Conservation (phyloP, 2,888 invertebrate species). For the Drosophila rubida region DNA sequence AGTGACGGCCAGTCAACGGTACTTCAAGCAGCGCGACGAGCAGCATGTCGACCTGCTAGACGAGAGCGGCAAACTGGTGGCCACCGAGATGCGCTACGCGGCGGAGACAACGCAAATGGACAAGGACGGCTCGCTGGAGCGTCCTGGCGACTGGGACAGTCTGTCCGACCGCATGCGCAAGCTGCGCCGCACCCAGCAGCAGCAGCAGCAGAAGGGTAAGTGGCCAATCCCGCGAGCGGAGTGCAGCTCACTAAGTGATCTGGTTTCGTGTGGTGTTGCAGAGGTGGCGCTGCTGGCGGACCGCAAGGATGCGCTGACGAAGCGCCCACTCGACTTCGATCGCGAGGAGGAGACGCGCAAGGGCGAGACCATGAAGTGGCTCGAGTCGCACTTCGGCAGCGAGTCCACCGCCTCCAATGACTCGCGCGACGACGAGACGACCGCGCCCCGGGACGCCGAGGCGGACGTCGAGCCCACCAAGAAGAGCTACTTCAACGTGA, state of each 20-base stretch:
- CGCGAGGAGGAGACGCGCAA: constrained; percentile 95
- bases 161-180: constrained; percentile 91
- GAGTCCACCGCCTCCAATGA: constrained; percentile 91
- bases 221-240: neutral
- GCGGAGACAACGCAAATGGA: constrained; percentile 93
- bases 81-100: constrained; percentile 92
- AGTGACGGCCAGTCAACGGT: constrained; percentile 87
- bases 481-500: constrained; percentile 91
- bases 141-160: constrained; percentile 91
- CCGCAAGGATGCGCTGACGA: constrained; percentile 92
- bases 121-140: constrained; percentile 88
- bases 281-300: constrained; percentile 86
- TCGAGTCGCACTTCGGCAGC: constrained; percentile 95
- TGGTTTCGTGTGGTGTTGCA: constrained; percentile 33
- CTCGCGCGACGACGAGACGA: constrained; percentile 84
- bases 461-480: constrained; percentile 87
- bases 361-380: constrained; percentile 95
- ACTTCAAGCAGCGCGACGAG: constrained; percentile 91
- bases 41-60: constrained; percentile 93
- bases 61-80: constrained; percentile 92
- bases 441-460: constrained; percentile 73
- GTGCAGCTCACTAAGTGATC: neutral
- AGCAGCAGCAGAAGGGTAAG: constrained; percentile 86
- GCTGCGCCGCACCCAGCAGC: constrained; percentile 86
- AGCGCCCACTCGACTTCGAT: constrained; percentile 93